phyloP scores from a whole-genome alignment of 2,797 vertebrate species.

The Coilia nasus region DNA sequence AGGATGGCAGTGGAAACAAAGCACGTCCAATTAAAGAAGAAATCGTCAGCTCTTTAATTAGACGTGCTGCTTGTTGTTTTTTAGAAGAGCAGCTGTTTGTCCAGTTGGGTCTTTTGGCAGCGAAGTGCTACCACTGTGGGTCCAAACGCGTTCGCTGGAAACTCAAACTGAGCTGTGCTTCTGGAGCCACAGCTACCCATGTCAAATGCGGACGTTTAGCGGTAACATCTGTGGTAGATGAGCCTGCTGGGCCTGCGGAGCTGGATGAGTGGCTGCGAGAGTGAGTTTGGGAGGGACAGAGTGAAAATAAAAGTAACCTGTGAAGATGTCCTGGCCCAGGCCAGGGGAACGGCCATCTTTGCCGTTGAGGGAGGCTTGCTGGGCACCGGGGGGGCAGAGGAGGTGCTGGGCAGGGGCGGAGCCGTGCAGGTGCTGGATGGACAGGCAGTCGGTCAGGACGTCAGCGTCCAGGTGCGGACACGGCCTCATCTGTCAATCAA shows the following conservation, averaged over 20 bases:
- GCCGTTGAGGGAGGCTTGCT: slow-evolving; percentile 79
- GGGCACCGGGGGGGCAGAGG: slow-evolving; percentile 68
- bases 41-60: slow-evolving; percentile 18
- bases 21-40: slow-evolving; percentile 26
- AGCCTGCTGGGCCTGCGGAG: background rate
- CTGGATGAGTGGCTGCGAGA: background rate
- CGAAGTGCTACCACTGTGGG: background rate
- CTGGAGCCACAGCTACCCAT: background rate
- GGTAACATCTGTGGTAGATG: background rate
- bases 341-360: slow-evolving; percentile 79
- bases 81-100: background rate
- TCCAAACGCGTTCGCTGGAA: background rate
- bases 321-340: slow-evolving; percentile 86
- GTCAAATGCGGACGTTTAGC: background rate
- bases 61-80: background rate
- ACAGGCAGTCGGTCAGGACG: slow-evolving; percentile 85
- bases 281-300: background rate
- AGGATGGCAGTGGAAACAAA: slow-evolving; percentile 10
- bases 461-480: slow-evolving; percentile 87
- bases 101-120: background rate
- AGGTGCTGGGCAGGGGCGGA: slow-evolving; percentile 77
- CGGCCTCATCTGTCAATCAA: slow-evolving; percentile 78
- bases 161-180: background rate
- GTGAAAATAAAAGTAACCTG: slow-evolving; percentile 81
- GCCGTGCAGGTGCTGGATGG: slow-evolving; percentile 87